Evolutionary conservation across 2,888 invertebrate genomes (phyloP), one percentile per base, ranked within the genome.

Genomic region (Cerceris ruficornis): DNA sequence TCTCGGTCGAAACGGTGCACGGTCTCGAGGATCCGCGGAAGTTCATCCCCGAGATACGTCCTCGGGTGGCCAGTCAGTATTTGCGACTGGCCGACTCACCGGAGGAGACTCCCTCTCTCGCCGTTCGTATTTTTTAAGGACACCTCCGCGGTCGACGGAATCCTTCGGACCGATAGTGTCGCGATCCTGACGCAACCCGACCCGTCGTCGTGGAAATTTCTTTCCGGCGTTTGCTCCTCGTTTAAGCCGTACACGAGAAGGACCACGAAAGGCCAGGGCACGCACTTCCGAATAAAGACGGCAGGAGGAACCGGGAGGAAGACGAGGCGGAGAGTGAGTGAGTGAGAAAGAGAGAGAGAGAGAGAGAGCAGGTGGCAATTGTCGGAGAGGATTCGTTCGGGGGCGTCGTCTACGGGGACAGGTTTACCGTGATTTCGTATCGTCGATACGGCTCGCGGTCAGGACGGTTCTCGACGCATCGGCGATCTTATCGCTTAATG

Each of bases 401-500:
- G 41, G n/a, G 67, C 57, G 50, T 57, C n/a, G 54, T 62, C 61
- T 42, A 57, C 14, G 14, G 8, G 43, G 62, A 13, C 62, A 80
- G 75, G 80, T 80, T 70, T 66, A 52, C 28, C 17, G 46, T 52
- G 17, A 71, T 64, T 17, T 55, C 17, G 1, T 67, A 71, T 77
- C 58, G 39, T 57, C 52, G 15, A 43, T 49, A 57, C 64, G 9
- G 7, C n/a, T 50, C 9, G n/a, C 50, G n/a, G 46, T 11, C 50
- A 6, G 15, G 50, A 58, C 46, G 6, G 50, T 64, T 68, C 60
- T 64, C 75, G 54, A 57, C 61, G 43, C 64, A 52, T 68, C 70
- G 69, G 55, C n/a, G 75, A 77, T 77, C 71, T 78, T 78, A 78
- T 78, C 72, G 55, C 28, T 11, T 60, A 62, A 59, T 15, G 70